Percentiles rank a stretch among this genome's conserved stretches.
Conservation (phyloP, 2,113 vertebrate genomes). For the Shinisaurus crocodilurus region DNA sequence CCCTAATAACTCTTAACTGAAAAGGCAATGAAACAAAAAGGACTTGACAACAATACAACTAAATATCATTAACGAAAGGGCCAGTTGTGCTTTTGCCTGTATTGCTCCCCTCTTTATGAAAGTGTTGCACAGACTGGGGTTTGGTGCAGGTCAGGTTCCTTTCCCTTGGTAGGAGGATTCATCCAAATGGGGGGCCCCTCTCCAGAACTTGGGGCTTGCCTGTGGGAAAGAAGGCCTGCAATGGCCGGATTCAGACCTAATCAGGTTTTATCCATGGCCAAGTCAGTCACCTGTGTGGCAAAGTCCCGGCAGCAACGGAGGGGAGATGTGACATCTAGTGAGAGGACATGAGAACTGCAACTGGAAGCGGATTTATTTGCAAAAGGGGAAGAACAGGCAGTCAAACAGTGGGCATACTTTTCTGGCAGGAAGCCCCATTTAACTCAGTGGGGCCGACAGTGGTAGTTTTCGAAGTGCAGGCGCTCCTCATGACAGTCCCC, state of each 20-base stretch:
- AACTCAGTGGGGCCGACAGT: neutral
- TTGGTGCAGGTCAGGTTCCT: neutral
- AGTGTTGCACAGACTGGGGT: no score
- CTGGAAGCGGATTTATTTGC: neutral
- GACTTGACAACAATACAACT: neutral
- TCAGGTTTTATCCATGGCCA: neutral
- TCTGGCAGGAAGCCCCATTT: neutral
- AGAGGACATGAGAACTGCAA: neutral
- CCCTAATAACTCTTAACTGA: no score
- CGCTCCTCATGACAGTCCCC: no score
- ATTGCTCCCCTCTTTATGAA: no score
- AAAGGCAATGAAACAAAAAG: neutral
- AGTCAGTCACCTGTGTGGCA: neutral
- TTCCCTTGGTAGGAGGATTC: neutral
- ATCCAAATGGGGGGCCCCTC: neutral
- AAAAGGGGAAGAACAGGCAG: neutral
- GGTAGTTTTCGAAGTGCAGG: no score
- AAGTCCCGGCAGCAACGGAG: neutral
- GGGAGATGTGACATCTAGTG: slow-evolving; percentile 38
- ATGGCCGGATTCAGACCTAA: neutral
- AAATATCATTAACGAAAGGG: neutral
- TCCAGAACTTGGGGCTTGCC: no score
- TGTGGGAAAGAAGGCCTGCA: neutral
- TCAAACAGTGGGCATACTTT: fast-evolving
- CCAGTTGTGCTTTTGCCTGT: neutral